Evolutionary conservation across 2,797 vertebrate species (phyloP).

Genomic region (Betta splendens): DNA sequence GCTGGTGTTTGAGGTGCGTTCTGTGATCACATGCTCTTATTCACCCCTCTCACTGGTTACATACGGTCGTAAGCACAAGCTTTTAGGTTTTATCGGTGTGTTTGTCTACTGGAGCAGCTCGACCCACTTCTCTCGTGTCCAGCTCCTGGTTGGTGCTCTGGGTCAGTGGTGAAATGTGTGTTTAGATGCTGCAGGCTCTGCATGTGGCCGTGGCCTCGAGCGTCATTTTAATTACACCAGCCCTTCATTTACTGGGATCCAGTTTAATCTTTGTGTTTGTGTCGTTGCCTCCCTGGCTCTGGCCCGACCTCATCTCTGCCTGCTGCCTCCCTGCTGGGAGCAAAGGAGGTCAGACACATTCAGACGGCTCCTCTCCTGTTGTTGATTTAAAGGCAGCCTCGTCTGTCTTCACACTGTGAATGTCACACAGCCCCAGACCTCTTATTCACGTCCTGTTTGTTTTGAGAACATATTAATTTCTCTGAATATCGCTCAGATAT

Average conservation of each 20-base stretch:
- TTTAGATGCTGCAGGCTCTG: slow-evolving; percentile 1
- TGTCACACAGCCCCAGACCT: too few species aligned
- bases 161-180: slow-evolving; percentile 4
- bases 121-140: background rate
- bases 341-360: slow-evolving; percentile 59
- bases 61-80: too few species aligned
- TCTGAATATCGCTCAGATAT: too few species aligned
- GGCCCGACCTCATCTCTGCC: slow-evolving; percentile 17
- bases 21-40: too few species aligned
- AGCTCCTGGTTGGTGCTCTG: background rate
- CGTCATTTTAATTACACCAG: slow-evolving; percentile 56
- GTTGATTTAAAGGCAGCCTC: slow-evolving; percentile 5
- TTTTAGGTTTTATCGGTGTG: too few species aligned
- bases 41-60: too few species aligned
- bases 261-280: slow-evolving; percentile 47
- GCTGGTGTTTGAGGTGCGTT: too few species aligned
- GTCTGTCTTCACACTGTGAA: slow-evolving; percentile 1
- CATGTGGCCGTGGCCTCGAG: slow-evolving; percentile 28
- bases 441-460: too few species aligned
- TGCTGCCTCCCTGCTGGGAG: slow-evolving; percentile 59
- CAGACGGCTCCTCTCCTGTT: slow-evolving; percentile 1
- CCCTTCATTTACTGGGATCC: slow-evolving; percentile 45
- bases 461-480: too few species aligned
- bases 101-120: background rate
- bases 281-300: slow-evolving; percentile 19